These are phyloP conservation scores for Sphaeridia pumilis DNA, from an alignment of 2,888 invertebrate genomes.

Conservation along the genomic window DNA sequence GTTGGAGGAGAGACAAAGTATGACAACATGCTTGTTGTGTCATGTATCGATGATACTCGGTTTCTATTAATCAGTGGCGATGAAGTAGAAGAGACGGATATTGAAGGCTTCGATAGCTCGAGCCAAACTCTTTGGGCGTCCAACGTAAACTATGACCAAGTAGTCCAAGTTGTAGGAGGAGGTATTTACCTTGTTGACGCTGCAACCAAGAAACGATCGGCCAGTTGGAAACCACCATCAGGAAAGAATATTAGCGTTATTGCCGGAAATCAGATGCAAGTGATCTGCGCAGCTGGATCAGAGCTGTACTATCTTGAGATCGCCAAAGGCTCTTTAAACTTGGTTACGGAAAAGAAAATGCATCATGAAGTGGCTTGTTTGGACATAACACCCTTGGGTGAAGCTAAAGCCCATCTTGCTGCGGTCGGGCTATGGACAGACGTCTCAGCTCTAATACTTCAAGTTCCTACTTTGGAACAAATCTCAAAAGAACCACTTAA, in stretches of 20 bases:
- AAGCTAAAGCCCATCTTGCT: conserved; percentile 57
- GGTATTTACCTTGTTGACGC: conserved; percentile 61
- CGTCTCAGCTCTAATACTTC: conserved; percentile 77
- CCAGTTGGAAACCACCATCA: conserved; percentile 58
- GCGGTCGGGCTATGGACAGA: conserved; percentile 97
- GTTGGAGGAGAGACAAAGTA: conserved; percentile 49
- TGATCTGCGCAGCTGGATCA: conserved; percentile 76
- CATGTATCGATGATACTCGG: conserved; percentile 89
- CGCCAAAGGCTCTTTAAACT: conserved; percentile 50
- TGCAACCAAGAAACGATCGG: conserved; percentile 52
- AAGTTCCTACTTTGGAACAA: conserved; percentile 65
- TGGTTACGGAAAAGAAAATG: conserved; percentile 57
- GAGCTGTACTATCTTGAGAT: conserved; percentile 73
- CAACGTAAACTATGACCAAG: conserved; percentile 72
- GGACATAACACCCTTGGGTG: conserved; percentile 67
- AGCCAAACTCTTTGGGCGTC: conserved; percentile 90
- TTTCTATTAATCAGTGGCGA: conserved; percentile 61
- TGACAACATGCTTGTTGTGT: conserved; percentile 84
- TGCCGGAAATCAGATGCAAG: conserved; percentile 66
- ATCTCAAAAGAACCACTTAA: conserved; percentile 77
- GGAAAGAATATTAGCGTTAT: conserved; percentile 75
- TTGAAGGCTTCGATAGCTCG: conserved; percentile 78
- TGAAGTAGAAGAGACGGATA: conserved; percentile 95
- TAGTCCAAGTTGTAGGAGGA: conserved; percentile 63
- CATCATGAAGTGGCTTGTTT: conserved; percentile 94